These are phyloP conservation scores for Tethya wilhelma DNA, from an alignment of 37 sponge, comb jelly and placozoan species.

Conservation along the genomic window DNA sequence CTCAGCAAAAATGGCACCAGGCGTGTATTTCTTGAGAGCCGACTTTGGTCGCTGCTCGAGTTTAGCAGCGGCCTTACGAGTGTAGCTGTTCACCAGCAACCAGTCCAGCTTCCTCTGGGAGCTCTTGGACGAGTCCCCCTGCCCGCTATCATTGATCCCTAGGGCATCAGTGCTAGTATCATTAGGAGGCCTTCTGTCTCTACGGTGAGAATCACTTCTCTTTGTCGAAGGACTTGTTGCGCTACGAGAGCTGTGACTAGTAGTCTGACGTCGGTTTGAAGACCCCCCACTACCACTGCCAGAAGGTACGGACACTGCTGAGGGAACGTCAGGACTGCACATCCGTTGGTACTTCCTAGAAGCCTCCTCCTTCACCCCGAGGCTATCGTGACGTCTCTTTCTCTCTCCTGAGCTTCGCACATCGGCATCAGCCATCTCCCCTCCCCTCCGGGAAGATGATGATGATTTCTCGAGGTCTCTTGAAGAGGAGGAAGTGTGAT, in stretches of 20 bases:
- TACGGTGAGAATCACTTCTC: not conserved
- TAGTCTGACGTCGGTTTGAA: not conserved
- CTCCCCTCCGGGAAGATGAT: not conserved
- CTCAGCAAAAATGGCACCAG: slow-evolving; percentile 26
- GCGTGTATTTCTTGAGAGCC: slow-evolving; percentile 29
- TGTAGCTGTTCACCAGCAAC: slow-evolving; percentile 17
- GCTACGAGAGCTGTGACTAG: not conserved
- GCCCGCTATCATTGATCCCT: not conserved
- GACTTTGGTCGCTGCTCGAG: not conserved
- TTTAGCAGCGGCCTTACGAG: slow-evolving; percentile 1
- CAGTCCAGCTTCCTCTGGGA: slow-evolving; percentile 14
- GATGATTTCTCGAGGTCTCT: not conserved
- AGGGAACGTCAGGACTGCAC: not conserved
- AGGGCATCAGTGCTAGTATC: not conserved
- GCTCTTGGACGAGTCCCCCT: not conserved
- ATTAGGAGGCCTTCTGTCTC: not conserved
- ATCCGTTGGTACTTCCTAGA: slow-evolving; percentile 3
- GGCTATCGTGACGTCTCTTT: not conserved
- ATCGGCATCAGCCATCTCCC: not conserved
- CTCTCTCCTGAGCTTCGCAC: not conserved
- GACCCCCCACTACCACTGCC: not conserved
- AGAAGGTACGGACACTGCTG: not conserved
- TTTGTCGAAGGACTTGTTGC: not conserved
- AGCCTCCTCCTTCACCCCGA: not conserved
- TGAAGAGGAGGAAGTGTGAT: not conserved